phyloP scores from a whole-genome alignment of 2,797 vertebrate species.

The Nannoperca australis region DNA sequence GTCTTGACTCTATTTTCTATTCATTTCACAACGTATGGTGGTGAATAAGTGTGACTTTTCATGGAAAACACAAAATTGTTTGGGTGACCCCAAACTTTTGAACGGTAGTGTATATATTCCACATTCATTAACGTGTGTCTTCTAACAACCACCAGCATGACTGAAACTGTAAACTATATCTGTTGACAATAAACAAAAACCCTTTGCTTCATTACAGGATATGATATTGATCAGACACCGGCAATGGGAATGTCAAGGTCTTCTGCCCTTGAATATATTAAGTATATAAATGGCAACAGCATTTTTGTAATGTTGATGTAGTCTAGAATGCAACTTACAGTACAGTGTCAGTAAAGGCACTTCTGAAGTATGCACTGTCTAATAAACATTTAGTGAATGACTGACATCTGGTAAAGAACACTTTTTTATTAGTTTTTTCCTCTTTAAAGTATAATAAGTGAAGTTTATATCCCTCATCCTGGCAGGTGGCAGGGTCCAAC shows the following conservation, averaged over 20 bases:
- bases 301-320: conserved; percentile 20
- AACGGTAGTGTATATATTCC: conserved; percentile 11
- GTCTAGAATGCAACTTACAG: neutral
- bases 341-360: neutral
- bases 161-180: conserved; percentile 53
- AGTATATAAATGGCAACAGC: conserved; percentile 33
- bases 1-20: too few relatives aligned
- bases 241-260: conserved; percentile 38
- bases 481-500: conserved; percentile 9
- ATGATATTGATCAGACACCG: conserved; percentile 50
- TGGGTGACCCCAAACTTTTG: too few relatives aligned
- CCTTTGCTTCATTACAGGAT: conserved; percentile 52
- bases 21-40: too few relatives aligned
- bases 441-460: neutral
- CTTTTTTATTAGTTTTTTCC: neutral
- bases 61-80: too few relatives aligned
- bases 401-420: neutral
- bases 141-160: conserved; percentile 57
- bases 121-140: conserved; percentile 42
- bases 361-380: conserved; percentile 1
- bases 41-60: too few relatives aligned
- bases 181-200: conserved; percentile 53
- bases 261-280: conserved; percentile 45
- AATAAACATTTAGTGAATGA: conserved; percentile 57
- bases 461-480: neutral